Evolutionary conservation across 2,888 invertebrate genomes (phyloP), one percentile per base, ranked within the genome.

Genomic region (Ormyrus thymus): DNA sequence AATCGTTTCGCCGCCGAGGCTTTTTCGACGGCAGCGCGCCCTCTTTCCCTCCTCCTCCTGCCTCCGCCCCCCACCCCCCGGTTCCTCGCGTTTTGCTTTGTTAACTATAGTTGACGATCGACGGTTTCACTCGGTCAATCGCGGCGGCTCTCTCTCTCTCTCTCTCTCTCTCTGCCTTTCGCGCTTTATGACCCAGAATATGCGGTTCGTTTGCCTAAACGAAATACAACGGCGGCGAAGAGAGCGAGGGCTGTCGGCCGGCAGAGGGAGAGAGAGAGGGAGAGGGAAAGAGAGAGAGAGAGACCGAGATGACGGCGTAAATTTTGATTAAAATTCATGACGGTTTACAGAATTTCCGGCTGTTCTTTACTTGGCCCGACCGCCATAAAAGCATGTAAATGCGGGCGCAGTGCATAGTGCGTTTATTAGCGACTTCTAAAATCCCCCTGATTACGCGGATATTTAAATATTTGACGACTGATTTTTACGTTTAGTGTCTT

Each of bases 91-190:
- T 45, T 55, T 55, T 45, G 68, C 43, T 68, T 68, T 68, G 55
- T 68, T 55, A 45, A 68, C 45, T 68, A 55, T 68, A 55, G 50
- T 45, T n/a, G 68, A 68, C 55, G 68, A 55, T 55, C 55, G 45
- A 43, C 50, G 55, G 45, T 68, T 68, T 68, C 68, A 55, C n/a
- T 68, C 46, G 68, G 45, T 55, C 55, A 51, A 55, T 68, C 68
- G 55, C 45, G 9, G 50, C 45, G 7, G 5, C 8, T 29, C 29
- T 29, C 29, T 29, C 29, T 29, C 29, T 29, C 29, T 29, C 29
- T 29, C 29, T 29, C 29, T 29, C 29, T 29, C 29, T 29, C 4
- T 29, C 29, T 10, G 46, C 62, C n/a, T 62, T 62, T 55, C 45
- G 45, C 55, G 45, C 45, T 55, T 55, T 68, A 45, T 55, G 45